A percentile compares a stretch with the other conserved stretches of the same genome.
These are phyloP conservation scores for Junonia oenone DNA, from an alignment of 2,888 invertebrate species.

Conservation along the genomic window DNA sequence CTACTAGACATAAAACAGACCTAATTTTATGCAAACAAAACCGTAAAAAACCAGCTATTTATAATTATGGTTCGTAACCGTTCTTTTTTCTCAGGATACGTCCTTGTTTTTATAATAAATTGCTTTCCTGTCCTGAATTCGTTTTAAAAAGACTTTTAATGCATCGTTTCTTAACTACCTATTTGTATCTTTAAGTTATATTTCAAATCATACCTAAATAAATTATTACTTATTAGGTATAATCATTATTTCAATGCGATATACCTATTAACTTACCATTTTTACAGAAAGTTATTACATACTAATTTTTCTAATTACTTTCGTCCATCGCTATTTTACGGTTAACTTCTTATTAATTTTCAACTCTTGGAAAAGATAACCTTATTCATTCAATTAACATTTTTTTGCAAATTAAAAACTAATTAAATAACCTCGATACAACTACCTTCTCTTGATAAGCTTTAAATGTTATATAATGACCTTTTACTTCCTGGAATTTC, in stretches of 20 bases:
- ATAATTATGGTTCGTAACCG: not conserved
- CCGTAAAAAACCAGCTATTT: not conserved
- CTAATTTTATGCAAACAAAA: not conserved
- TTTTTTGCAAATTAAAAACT: not conserved
- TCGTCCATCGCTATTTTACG: too few relatives aligned
- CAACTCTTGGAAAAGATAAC: too few relatives aligned
- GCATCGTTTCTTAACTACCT: too few relatives aligned
- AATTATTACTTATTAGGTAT: too few relatives aligned
- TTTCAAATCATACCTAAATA: too few relatives aligned
- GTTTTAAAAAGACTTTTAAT: not conserved
- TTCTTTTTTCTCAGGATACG: not conserved
- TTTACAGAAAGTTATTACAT: too few relatives aligned
- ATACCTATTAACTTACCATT: too few relatives aligned
- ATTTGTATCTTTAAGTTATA: too few relatives aligned
- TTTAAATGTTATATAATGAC: not conserved
- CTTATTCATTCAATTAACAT: too few relatives aligned
- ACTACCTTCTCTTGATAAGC: not conserved
- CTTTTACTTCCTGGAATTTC: not conserved
- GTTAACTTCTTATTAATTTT: too few relatives aligned
- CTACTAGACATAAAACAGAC: not conserved
- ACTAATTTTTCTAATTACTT: too few relatives aligned
- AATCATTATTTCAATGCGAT: too few relatives aligned
- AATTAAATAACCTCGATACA: not conserved
- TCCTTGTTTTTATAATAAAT: not conserved
- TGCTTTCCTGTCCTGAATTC: not conserved